These are phyloP conservation scores for Trissolcus brochymenae DNA, from an alignment of 2,888 invertebrate genomes.

Conservation along the genomic window DNA sequence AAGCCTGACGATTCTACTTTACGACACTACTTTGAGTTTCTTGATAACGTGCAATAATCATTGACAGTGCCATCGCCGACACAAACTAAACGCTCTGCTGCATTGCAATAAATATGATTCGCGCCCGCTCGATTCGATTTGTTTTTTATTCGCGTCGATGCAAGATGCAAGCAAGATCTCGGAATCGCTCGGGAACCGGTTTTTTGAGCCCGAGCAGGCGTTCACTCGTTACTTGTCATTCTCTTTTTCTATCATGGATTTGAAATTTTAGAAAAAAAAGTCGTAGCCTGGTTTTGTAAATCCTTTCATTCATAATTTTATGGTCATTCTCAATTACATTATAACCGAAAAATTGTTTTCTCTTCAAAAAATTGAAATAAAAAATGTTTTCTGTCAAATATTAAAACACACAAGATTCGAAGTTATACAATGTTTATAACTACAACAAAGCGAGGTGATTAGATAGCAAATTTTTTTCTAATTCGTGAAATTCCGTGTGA, in stretches of 20 bases:
- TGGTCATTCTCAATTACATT: no score
- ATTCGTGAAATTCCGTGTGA: no score
- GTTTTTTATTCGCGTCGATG: conserved; percentile 54
- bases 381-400: no score
- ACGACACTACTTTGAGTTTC: conserved; percentile 13
- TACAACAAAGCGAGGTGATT: no score
- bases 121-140: conserved; percentile 42
- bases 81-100: conserved; percentile 39
- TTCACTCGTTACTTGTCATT: conserved; percentile 37
- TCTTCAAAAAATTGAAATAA: no score
- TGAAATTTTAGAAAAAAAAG: conserved; percentile 11
- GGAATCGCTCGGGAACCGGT: conserved; percentile 51
- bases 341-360: no score
- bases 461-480: no score
- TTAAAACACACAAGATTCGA: no score
- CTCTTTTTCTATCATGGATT: conserved; percentile 27
- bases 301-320: no score
- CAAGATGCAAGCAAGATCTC: conserved; percentile 40
- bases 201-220: conserved; percentile 26
- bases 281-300: no score
- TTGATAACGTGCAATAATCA: conserved; percentile 52
- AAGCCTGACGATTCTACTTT: conserved; percentile 36
- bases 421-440: no score
- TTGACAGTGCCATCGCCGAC: conserved; percentile 22
- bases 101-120: conserved; percentile 53